These are phyloP conservation scores for Pseudocheirus occidentalis DNA, from an alignment of 2,797 vertebrate species.

Conservation along the genomic window DNA sequence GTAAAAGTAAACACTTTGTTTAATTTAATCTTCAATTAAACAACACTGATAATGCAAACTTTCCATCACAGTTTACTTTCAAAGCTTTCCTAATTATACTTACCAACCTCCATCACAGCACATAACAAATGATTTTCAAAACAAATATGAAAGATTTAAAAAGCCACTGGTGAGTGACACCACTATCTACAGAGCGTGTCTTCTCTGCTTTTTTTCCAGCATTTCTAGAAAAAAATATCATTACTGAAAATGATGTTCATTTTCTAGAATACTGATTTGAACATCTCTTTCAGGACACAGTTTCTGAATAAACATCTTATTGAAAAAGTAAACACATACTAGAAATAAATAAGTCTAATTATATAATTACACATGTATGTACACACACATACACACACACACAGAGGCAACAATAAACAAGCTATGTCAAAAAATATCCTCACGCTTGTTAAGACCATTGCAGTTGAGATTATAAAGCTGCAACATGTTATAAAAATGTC, in stretches of 20 bases:
- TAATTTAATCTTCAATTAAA: neutral
- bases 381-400: neutral
- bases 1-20: neutral
- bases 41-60: neutral
- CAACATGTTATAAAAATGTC: slow-evolving; percentile 18
- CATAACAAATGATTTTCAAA: slow-evolving; percentile 18
- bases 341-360: neutral
- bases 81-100: neutral
- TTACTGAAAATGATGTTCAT: neutral
- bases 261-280: slow-evolving; percentile 30
- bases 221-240: neutral
- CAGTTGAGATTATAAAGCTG: slow-evolving; percentile 20
- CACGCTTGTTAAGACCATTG: slow-evolving; percentile 18
- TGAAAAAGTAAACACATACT: neutral
- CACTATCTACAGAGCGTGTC: neutral
- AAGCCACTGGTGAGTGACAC: neutral
- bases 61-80: neutral
- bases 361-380: neutral
- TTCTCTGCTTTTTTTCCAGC: neutral
- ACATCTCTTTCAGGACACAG: slow-evolving; percentile 10
- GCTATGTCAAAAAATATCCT: neutral
- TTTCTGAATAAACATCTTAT: slow-evolving; percentile 13
- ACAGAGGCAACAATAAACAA: neutral
- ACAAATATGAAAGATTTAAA: neutral
- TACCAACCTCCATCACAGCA: slow-evolving; percentile 2